phyloP scores from a whole-genome alignment of 2,888 invertebrate species.

The Phalera bucephala region DNA sequence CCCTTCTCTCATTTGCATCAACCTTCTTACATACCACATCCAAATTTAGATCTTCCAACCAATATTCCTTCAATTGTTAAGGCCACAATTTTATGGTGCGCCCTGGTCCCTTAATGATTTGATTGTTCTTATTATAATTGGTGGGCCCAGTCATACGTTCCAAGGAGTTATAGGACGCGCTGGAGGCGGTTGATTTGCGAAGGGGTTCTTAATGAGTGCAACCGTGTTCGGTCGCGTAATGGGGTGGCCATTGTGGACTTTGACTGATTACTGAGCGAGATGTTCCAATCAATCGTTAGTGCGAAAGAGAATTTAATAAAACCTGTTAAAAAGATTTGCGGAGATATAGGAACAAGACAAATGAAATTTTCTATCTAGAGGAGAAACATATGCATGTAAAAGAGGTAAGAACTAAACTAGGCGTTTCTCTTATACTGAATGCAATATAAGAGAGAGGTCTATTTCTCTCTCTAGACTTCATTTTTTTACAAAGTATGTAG shows the following conservation, averaged over 20 bases:
- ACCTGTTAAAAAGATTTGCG: too few relatives aligned
- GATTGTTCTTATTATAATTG: slow-evolving; percentile 78
- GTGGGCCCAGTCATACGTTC: slow-evolving; percentile 63
- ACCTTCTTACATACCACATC: slow-evolving; percentile 46
- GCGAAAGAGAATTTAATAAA: too few relatives aligned
- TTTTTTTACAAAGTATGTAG: too few relatives aligned
- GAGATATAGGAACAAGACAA: slow-evolving; percentile 4
- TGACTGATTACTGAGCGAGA: slow-evolving; percentile 35
- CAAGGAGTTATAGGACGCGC: slow-evolving; percentile 54
- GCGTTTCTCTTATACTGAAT: too few relatives aligned
- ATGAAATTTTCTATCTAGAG: slow-evolving; percentile 1
- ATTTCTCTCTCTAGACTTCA: too few relatives aligned
- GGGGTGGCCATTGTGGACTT: slow-evolving; percentile 35
- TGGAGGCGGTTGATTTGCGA: slow-evolving; percentile 50
- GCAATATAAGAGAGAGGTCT: too few relatives aligned
- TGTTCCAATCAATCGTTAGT: too few relatives aligned
- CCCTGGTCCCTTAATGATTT: slow-evolving; percentile 64
- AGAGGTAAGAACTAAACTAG: too few relatives aligned
- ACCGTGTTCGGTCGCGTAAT: slow-evolving; percentile 21
- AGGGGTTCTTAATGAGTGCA: slow-evolving; percentile 58
- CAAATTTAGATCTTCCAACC: slow-evolving; percentile 20
- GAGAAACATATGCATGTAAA: too few relatives aligned
- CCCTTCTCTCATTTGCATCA: too few relatives aligned
- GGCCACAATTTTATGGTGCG: slow-evolving; percentile 55
- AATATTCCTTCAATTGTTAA: slow-evolving; percentile 50